Percentiles rank a stretch among this genome's conserved stretches.
These are phyloP conservation scores for Naso thynnoides DNA, from an alignment of 2,797 vertebrate species.

Conservation along the genomic window DNA sequence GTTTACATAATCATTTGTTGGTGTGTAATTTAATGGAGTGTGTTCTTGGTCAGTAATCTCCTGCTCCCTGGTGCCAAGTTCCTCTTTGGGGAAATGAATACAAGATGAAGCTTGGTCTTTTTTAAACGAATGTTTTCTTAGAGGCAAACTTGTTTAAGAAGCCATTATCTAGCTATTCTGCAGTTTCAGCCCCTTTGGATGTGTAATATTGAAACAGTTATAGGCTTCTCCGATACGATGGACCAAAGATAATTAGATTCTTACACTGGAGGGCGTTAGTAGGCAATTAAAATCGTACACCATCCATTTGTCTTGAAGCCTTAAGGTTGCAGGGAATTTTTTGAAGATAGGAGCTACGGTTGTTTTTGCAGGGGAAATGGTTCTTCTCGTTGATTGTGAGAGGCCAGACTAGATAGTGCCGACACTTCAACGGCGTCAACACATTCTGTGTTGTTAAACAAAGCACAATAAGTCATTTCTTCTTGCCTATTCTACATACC, in stretches of 20 bases:
- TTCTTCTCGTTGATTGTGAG: conserved; percentile 62
- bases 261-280: conserved; percentile 84
- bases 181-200: conserved; percentile 85
- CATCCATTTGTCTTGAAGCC: conserved; percentile 87
- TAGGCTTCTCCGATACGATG: conserved; percentile 85
- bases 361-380: conserved; percentile 77
- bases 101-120: conserved; percentile 76
- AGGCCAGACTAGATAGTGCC: conserved; percentile 56
- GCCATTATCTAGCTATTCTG: conserved; percentile 86
- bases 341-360: conserved; percentile 78
- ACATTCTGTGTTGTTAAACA: conserved; percentile 64
- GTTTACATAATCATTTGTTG: conserved; percentile 53
- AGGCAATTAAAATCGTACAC: conserved; percentile 87
- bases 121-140: conserved; percentile 80
- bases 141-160: conserved; percentile 84
- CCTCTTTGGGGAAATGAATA: conserved; percentile 81
- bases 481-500: conserved; percentile 62
- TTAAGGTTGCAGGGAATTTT: conserved; percentile 79
- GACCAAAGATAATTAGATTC: conserved; percentile 89
- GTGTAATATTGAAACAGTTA: conserved; percentile 88
- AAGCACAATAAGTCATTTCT: conserved; percentile 63
- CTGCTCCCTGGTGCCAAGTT: conserved; percentile 67
- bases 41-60: conserved; percentile 74
- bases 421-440: conserved; percentile 72
- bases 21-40: conserved; percentile 57